These are phyloP conservation scores for Spinus pinus DNA, from an alignment of 2,797 vertebrate species.

Conservation along the genomic window DNA sequence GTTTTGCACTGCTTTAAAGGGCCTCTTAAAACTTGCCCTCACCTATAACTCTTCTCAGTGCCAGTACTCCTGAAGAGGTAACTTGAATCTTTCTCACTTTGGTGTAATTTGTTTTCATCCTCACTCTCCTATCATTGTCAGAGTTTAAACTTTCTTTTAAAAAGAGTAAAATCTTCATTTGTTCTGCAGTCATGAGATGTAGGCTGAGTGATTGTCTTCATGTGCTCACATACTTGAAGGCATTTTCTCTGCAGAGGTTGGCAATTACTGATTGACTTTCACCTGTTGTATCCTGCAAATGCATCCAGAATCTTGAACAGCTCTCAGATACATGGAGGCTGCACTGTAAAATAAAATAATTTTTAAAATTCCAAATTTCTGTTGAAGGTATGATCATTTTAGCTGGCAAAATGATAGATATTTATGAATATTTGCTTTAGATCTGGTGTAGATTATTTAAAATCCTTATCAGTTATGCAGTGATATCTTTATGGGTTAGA, in stretches of 20 bases:
- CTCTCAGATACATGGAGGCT: neutral
- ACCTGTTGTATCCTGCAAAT: neutral
- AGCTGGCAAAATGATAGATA: neutral
- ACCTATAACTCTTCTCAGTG: neutral
- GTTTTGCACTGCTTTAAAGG: neutral
- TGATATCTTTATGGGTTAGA: neutral
- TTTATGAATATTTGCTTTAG: neutral
- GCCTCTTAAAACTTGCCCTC: neutral
- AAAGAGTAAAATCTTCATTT: neutral
- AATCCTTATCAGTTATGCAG: neutral
- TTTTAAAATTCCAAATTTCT: accelerated
- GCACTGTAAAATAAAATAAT: neutral
- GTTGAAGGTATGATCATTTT: neutral
- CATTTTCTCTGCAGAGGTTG: neutral
- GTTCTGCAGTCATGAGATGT: neutral
- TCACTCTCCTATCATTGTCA: neutral
- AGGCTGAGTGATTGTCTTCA: neutral
- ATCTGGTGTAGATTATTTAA: neutral
- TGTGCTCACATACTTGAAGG: neutral
- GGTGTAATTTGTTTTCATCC: neutral
- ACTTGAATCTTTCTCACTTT: neutral
- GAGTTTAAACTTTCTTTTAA: neutral
- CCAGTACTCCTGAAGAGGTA: neutral
- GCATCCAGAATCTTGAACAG: neutral
- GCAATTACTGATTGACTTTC: neutral